Evolutionary conservation across 2,797 vertebrate genomes (phyloP), one percentile per base, ranked within the genome.

Genomic region (Thaleichthys pacificus): DNA sequence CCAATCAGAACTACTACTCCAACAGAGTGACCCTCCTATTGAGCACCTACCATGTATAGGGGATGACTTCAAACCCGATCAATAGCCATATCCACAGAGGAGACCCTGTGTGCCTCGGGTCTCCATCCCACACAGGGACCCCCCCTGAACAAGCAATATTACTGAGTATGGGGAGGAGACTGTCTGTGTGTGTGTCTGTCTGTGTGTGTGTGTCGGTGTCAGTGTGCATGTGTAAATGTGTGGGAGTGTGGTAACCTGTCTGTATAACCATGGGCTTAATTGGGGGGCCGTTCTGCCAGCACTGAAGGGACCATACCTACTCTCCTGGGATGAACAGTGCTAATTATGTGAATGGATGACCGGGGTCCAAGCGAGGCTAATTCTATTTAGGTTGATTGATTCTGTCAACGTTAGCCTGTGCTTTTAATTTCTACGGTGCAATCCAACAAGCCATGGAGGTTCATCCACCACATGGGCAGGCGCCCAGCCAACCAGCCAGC

Each of bases 291-390:
- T 68, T 75, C 74, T n/a, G 73, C 21, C 38, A 68, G 76, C 51
- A 68, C 75, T 76, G 22, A 3, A 75, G 86, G 85, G 84, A 17
- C 76, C 3, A 35, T 70, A 61, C 72, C 77, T 70, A 61, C 54
- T 56, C 61, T 22, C 14, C 57, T 15, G 76, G 19, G 85, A 90
- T 83, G 84, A 87, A 85, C 70, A 63, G 75, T 70, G 79, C 81
- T 89, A 89, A 92, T 91, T 88, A 89, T 85, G 75, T 80, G 83
- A 88, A 88, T 88, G 87, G 86, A 75, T 32, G 77, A 81, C 82
- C 68, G 11, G 76, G 75, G 78, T 80, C 24, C 77, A 71, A 74
- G 79, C 83, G 26, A 80, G 86, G 81, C 85, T 88, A 85, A 89
- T 89, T 84, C 76, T 62, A 71, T 32, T 80, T 72, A 75, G 63